phyloP scores from a whole-genome alignment of 2,888 invertebrate species.

The Platynereis dumerilii region DNA sequence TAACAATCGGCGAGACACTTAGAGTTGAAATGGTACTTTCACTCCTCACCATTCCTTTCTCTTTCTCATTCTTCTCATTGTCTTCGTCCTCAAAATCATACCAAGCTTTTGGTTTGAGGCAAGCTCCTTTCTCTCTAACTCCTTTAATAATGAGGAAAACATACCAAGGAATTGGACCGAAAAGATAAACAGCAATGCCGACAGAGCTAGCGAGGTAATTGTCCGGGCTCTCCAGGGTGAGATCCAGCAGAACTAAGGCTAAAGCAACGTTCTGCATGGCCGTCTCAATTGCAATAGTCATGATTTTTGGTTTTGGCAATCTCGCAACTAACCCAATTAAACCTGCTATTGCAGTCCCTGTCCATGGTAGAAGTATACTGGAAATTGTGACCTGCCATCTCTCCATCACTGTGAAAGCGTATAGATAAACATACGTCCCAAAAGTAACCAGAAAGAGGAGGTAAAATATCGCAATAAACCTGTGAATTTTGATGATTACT shows the following conservation, averaged over 20 bases:
- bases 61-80: too few relatives aligned
- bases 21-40: too few relatives aligned
- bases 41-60: too few relatives aligned
- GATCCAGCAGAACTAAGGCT: conserved; percentile 62
- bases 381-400: conserved; percentile 53
- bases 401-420: conserved; percentile 60
- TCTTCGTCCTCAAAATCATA: too few relatives aligned
- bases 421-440: conserved; percentile 64
- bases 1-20: too few relatives aligned
- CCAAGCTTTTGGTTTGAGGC: too few relatives aligned
- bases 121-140: too few relatives aligned
- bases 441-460: conserved; percentile 62
- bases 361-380: conserved; percentile 64
- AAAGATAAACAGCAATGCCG: background rate
- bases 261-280: conserved; percentile 51
- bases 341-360: conserved; percentile 65
- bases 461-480: conserved; percentile 52
- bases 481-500: conserved; percentile 41
- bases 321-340: conserved; percentile 34
- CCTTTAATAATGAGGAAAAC: too few relatives aligned
- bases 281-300: conserved; percentile 19
- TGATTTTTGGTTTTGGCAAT: conserved; percentile 60
- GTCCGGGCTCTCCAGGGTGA: conserved; percentile 49
- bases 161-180: conserved; percentile 1
- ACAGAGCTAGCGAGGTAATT: conserved; percentile 36